Evolutionary conservation across 2,797 vertebrate species (phyloP).

Genomic region (Mormyrus proboscirostris): DNA sequence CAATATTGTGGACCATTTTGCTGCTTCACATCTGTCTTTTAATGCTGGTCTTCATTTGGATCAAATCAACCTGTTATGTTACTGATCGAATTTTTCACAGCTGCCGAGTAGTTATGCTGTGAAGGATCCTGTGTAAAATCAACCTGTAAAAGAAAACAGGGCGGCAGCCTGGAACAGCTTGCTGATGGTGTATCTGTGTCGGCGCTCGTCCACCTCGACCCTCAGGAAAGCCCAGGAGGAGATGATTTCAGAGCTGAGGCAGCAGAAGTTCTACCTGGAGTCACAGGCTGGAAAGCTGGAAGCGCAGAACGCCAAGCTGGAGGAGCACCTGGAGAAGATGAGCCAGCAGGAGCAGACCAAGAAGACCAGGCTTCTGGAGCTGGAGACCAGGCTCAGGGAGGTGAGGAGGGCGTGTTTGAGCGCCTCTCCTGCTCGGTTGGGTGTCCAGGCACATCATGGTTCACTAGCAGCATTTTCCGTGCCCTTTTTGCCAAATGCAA

Average conservation of each 20-base stretch:
- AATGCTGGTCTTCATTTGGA: background rate
- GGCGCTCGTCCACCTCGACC: background rate
- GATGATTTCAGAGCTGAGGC: constrained; percentile 97
- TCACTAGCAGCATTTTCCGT: background rate
- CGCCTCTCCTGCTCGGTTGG: background rate
- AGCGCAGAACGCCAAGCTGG: constrained; percentile 87
- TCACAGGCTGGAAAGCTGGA: constrained; percentile 75
- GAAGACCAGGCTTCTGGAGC: constrained; percentile 68
- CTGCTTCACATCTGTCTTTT: background rate
- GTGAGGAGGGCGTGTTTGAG: constrained; percentile 29
- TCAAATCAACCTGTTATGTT: background rate
- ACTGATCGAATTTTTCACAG: background rate
- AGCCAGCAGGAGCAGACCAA: constrained; percentile 93
- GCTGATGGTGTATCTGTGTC: background rate
- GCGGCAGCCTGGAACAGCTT: background rate
- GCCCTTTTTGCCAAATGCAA: background rate
- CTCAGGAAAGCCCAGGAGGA: constrained; percentile 98
- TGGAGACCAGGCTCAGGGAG: constrained; percentile 56
- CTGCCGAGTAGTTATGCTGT: background rate
- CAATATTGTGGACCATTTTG: background rate
- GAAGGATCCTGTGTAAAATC: background rate
- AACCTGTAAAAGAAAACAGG: background rate
- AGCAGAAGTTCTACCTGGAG: constrained; percentile 94
- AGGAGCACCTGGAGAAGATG: constrained; percentile 96
- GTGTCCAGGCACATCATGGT: background rate